Evolutionary conservation across 2,888 invertebrate genomes (phyloP).

Genomic region (Papilio demoleus): DNA sequence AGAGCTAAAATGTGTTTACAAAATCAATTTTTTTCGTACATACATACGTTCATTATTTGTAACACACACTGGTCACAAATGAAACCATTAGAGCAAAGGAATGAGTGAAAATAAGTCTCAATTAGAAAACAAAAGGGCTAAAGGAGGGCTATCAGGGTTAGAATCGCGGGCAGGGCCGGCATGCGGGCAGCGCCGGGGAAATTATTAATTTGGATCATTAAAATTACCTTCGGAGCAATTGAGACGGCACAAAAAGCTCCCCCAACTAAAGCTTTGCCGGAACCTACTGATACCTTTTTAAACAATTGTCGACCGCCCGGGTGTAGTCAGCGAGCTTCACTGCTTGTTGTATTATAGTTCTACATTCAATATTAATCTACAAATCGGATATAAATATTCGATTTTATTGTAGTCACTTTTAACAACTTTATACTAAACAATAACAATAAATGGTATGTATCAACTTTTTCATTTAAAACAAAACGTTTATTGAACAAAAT

Average conservation of each 20-base stretch:
- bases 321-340: neutral
- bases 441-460: no score
- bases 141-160: conserved; percentile 23
- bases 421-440: neutral
- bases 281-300: conserved; percentile 50
- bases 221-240: conserved; percentile 56
- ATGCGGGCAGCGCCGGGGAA: conserved; percentile 54
- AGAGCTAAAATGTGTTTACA: no score
- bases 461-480: no score
- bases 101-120: conserved; percentile 54
- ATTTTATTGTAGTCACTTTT: conserved; percentile 2
- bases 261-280: conserved; percentile 41
- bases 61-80: neutral
- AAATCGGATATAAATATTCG: neutral
- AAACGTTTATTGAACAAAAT: no score
- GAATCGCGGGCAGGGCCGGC: conserved; percentile 45
- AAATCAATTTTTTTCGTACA: no score
- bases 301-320: conserved; percentile 42
- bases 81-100: conserved; percentile 45
- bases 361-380: neutral
- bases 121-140: conserved; percentile 53
- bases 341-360: neutral
- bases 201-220: conserved; percentile 61
- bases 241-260: conserved; percentile 53
- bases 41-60: neutral